Evolutionary conservation across 2,113 vertebrate species (phyloP).

Genomic region (Onychostoma macrolepis): DNA sequence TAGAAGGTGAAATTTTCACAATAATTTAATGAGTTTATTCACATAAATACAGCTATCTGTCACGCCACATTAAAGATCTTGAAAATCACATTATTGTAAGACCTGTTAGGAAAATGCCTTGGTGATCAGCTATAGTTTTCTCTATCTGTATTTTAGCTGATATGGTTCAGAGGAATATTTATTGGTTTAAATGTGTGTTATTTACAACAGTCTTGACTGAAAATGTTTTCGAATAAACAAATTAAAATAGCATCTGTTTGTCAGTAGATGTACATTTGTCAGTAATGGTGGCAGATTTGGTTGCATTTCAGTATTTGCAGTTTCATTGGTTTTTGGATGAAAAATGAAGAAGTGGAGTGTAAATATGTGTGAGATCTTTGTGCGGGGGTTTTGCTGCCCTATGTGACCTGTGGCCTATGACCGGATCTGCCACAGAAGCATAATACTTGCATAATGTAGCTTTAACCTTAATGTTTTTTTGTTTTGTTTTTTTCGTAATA

Average conservation of each 20-base stretch:
- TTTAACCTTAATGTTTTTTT: background rate
- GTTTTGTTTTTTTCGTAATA: background rate
- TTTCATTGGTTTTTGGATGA: background rate
- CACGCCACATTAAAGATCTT: too few relatives aligned
- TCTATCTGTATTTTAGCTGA: background rate
- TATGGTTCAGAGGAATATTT: background rate
- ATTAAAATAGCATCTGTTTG: too few relatives aligned
- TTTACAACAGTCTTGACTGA: too few relatives aligned
- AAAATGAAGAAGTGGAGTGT: background rate
- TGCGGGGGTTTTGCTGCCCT: background rate
- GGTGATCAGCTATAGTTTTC: too few relatives aligned
- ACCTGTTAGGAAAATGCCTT: too few relatives aligned
- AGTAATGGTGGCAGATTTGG: background rate
- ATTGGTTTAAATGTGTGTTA: too few relatives aligned
- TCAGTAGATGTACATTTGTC: background rate
- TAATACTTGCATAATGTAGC: background rate
- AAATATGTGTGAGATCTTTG: background rate
- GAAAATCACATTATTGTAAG: too few relatives aligned
- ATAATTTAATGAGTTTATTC: too few relatives aligned
- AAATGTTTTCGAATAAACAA: too few relatives aligned
- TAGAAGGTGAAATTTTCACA: too few relatives aligned
- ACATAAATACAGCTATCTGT: too few relatives aligned
- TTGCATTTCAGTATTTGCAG: background rate
- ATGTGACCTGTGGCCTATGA: background rate
- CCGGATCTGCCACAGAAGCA: background rate